Evolutionary conservation across 1,140 invertebrate genomes (phyloP), one percentile per base, ranked within the genome.

Genomic region (Vollenhovia emeryi): DNA sequence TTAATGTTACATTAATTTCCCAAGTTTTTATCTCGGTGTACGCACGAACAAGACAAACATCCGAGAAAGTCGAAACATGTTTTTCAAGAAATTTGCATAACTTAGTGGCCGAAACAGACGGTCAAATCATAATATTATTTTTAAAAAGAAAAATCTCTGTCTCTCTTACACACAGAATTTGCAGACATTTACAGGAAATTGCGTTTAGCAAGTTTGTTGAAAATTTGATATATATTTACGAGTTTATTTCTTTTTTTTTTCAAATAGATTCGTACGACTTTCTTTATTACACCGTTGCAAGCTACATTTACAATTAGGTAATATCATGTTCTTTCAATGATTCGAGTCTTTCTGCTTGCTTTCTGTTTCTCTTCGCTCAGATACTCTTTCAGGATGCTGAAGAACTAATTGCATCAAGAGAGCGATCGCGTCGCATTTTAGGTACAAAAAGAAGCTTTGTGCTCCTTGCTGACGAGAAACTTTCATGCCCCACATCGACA

Each of bases 331-430:
- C 9, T 40, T 78, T 21, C 7, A 50, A 50, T 36, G n/a, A 78
- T 50, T 36, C 18, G n/a, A n/a, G 3, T 3, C 5, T 57, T 9
- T 55, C 50, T 55, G 18, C 3, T 45, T 64, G 57, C 27, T 78
- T 64, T 78, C 43, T 45, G 48, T 64, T 76, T 21, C 11, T 66
- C n/a, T 50, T 24, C 15, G 11, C 11, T 76, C 30, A 62, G 48
- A 11, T 6, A 43, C 21, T 21, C 52, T 57, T 74, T 62, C 18
- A 48, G 24, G 40, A 13, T 5, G 24, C n/a, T 33, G 8, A 36
- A 66, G 59, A 78, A 78, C 4, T 45, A 45, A 78, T 43, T 66
- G n/a, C 13, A 30, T 5, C 13, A 18, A 76, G 55, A 43, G 18
- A 43, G 24, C 11, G 13, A 13, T 18, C 27, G 2, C 6, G 15